Percentiles rank a stretch among this genome's conserved stretches.
Evolutionary conservation across 2,888 invertebrate genomes (phyloP).

Genomic region (Scrobipalpa atriplicella): DNA sequence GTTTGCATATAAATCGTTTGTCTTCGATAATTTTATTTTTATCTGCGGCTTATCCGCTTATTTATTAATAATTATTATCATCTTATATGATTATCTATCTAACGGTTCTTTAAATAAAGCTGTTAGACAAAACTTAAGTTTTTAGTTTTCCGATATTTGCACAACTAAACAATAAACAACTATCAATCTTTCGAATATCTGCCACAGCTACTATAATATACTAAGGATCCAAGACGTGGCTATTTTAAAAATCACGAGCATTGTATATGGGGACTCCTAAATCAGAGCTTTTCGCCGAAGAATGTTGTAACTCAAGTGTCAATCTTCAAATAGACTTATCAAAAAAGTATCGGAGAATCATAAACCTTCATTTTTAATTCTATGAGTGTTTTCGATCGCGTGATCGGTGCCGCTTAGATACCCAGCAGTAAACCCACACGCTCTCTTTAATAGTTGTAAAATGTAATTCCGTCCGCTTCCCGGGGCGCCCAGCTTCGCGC

Average conservation of each 20-base stretch:
- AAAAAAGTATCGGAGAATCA: conserved; percentile 15
- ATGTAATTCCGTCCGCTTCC: conserved; percentile 66
- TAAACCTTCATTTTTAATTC: conserved; percentile 21
- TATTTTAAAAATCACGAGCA: no score
- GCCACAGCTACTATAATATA: no score
- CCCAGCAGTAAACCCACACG: conserved; percentile 39
- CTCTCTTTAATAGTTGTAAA: conserved; percentile 56
- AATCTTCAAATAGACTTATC: background rate
- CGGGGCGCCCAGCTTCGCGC: conserved; percentile 72
- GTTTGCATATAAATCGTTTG: conserved; percentile 24
- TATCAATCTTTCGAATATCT: no score
- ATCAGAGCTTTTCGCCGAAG: no score
- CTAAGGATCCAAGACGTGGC: no score
- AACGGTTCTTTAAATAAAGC: background rate
- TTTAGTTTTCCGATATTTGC: no score
- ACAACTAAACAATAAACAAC: no score
- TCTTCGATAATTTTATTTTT: background rate
- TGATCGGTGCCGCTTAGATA: conserved; percentile 41
- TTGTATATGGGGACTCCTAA: no score
- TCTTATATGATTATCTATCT: background rate
- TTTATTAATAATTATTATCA: background rate
- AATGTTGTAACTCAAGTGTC: no score
- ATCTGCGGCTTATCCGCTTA: background rate
- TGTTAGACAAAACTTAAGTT: no score
- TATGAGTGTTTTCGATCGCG: conserved; percentile 35